Evolutionary conservation across 2,888 invertebrate genomes (phyloP).

Genomic region (Allacma fusca): DNA sequence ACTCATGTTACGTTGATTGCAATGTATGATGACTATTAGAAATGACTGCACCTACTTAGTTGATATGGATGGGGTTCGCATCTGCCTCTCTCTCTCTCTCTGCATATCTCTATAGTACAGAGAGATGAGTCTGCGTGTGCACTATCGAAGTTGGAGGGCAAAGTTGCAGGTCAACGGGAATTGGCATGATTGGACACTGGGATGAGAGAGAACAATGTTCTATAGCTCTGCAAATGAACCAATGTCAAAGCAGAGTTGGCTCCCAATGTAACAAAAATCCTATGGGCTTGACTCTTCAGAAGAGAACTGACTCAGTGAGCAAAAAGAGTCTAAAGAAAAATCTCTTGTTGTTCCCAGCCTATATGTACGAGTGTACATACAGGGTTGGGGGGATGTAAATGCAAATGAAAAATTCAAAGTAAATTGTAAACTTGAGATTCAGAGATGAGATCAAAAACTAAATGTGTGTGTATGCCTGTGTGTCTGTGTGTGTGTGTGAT

Average conservation of each 20-base stretch:
- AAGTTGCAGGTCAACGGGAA: conserved; percentile 32
- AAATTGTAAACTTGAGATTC: conserved; percentile 25
- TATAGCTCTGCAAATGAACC: conserved; percentile 7
- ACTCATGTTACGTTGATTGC: conserved; percentile 33
- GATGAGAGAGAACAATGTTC: conserved; percentile 2
- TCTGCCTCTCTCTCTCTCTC: too few relatives aligned
- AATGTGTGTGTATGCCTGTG: too few relatives aligned
- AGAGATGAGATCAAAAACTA: too few relatives aligned
- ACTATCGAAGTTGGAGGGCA: conserved; percentile 33
- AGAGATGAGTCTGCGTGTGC: too few relatives aligned
- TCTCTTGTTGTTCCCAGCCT: too few relatives aligned
- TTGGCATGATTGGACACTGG: conserved; percentile 19
- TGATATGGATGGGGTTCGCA: too few relatives aligned
- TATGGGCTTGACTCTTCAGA: conserved; percentile 26
- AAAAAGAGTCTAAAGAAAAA: neutral
- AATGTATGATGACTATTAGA: conserved; percentile 24
- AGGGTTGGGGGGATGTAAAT: conserved; percentile 35
- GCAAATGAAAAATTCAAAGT: conserved; percentile 37
- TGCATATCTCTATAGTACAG: too few relatives aligned
- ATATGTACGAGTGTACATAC: too few relatives aligned
- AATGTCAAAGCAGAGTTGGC: conserved; percentile 35
- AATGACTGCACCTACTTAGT: conserved; percentile 31
- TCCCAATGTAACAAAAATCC: conserved; percentile 25
- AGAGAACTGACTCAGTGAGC: conserved; percentile 17
- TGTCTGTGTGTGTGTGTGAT: too few relatives aligned